These are phyloP conservation scores for Enhydra lutris DNA, from an alignment of 2,113 vertebrate species.

Conservation along the genomic window DNA sequence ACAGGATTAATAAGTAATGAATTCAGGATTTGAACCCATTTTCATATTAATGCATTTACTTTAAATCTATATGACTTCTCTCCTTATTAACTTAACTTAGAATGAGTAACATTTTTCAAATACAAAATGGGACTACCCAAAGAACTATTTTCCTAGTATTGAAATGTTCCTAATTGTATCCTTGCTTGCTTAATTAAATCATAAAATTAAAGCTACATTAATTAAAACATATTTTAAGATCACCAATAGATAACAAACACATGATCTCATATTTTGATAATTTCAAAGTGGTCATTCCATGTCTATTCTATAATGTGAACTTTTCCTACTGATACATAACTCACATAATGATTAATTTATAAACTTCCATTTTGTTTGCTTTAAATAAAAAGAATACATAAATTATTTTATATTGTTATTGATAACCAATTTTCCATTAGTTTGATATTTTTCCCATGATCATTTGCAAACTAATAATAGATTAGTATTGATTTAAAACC, in stretches of 20 bases:
- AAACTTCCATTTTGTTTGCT: not conserved
- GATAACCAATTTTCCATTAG: not conserved
- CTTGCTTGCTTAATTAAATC: not conserved
- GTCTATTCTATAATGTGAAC: not conserved
- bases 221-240: not conserved
- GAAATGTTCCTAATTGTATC: not conserved
- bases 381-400: not conserved
- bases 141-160: not conserved
- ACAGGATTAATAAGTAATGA: not conserved
- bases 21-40: not conserved
- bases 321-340: not conserved
- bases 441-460: not conserved
- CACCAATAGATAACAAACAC: not conserved
- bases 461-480: not conserved
- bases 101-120: not conserved
- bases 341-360: not conserved
- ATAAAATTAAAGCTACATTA: not conserved
- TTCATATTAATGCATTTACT: not conserved
- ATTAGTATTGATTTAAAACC: not conserved
- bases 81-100: not conserved
- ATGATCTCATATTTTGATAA: not conserved
- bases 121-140: not conserved
- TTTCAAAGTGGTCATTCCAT: not conserved
- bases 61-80: not conserved
- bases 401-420: not conserved